Base-by-base conservation (phyloP, 2,797 vertebrate species). In the Xenops minutus region DNA sequence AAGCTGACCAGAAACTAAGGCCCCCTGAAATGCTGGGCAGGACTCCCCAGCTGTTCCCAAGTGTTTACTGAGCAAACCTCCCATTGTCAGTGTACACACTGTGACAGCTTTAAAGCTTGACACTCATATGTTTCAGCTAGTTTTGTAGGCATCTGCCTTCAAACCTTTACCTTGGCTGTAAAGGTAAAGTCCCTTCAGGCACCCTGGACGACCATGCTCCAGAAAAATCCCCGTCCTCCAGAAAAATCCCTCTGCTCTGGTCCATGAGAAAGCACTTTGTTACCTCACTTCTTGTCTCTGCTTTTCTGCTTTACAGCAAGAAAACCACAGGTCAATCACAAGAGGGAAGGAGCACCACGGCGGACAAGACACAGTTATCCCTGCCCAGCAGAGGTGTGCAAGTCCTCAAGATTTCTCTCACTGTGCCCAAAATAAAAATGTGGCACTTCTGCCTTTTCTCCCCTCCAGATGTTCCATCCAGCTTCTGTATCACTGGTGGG, bases 261-360 rank as follows among this genome's bases (percentile, higher is more conserved):
- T 8, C 37, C 30, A 3, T 8, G 36, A 4, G 4, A 63, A 79
- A 1, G 2, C 3, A 8, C 23, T 62, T 52, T n/a, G 24, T 37
- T 19, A 7, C 17, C 36, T n/a, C 0, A 0, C 10, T 72, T 27
- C 49, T 52, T 41, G 7, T 39, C 34, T 79, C 36, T 19, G 46
- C 10, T 81, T 72, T 85, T 61, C 24, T 59, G 44, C 39, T 54
- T 30, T 34, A 22, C 29, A 58, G 30, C 46, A 73, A 63, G 43
- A 58, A 68, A 84, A 83, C 12, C 20, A 34, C 29, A 32, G 36
- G 9, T n/a, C 41, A 36, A 0, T 10, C 62, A 64, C 12, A 27
- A 34, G 5, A 18, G 2, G 23, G 48, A 37, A 10, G 15, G 46
- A 55, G 67, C 6, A 37, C 12, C 23, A 19, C 0, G 0, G 29